A percentile compares a stretch with the other conserved stretches of the same genome.
Evolutionary conservation across 2,888 invertebrate genomes (phyloP).

Genomic region (Phyto melanocephala): DNA sequence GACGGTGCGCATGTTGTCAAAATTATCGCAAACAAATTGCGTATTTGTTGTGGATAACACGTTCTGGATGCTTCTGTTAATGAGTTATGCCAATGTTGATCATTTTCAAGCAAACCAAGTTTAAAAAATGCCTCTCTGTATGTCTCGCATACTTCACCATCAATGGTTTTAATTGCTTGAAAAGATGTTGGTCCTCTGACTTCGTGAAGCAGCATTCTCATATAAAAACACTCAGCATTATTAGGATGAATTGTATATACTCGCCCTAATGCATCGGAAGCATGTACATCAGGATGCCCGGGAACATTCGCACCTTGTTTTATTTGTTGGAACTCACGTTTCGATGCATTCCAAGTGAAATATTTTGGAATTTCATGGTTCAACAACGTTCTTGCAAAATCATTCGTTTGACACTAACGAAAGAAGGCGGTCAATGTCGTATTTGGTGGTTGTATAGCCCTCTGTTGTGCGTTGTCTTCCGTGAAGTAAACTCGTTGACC

Average conservation of each 20-base stretch:
- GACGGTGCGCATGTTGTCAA: slow-evolving; percentile 21
- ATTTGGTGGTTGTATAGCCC: background rate
- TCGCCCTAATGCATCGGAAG: too few species aligned
- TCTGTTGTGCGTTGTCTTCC: slow-evolving; percentile 2
- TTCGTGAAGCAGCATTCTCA: slow-evolving; percentile 10
- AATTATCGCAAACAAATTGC: slow-evolving; percentile 26
- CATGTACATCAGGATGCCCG: too few species aligned
- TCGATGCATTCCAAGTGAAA: background rate
- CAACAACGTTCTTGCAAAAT: slow-evolving; percentile 1
- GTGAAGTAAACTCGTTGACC: slow-evolving; percentile 13
- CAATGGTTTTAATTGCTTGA: background rate
- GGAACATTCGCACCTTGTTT: too few species aligned
- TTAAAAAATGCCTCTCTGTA: background rate
- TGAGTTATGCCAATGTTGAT: slow-evolving; percentile 27
- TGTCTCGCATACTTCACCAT: background rate
- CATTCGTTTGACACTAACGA: slow-evolving; percentile 6
- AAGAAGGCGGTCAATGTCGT: slow-evolving; percentile 12
- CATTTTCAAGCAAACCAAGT: slow-evolving; percentile 23
- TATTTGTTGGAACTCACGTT: too few species aligned
- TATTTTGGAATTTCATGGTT: too few species aligned
- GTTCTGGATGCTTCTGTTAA: slow-evolving; percentile 8
- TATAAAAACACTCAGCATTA: slow-evolving; percentile 14
- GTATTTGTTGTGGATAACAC: slow-evolving; percentile 17
- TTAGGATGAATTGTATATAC: background rate
- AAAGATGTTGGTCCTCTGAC: slow-evolving; percentile 23